Base-by-base conservation (phyloP, 37 sponge, comb jelly and placozoan genomes). In the Beroe forskalii region DNA sequence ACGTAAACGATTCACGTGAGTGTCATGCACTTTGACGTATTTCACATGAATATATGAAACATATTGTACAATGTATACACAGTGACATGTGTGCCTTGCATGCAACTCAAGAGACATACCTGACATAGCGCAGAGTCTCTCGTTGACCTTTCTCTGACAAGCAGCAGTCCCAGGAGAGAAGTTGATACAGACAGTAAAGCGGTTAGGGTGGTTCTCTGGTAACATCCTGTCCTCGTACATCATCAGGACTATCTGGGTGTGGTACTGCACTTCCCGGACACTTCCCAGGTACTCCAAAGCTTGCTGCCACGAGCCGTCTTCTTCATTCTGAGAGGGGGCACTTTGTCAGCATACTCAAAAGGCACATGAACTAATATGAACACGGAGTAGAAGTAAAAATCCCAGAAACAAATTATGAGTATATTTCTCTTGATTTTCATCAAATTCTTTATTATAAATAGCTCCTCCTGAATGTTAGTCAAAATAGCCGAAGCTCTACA, bases 191-290 rank as follows among this genome's bases (percentile, higher is more conserved):
- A 80, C 86, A 33, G 24, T 80, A 48, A 80, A 80, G 0, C 86
- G 28, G 40, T 80, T 80, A 24, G 86, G 86, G 55, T 80, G 38
- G n/a, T 23, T 43, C 30, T 80, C 86, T 6, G 86, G 55, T 3
- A 80, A 3, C 22, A 33, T 32, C 25, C 55, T 89, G 76, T 95
- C 96, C 41, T 97, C 97, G 76, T 93, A 97, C 41, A 97, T 90
- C 76, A 94, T 67, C 80, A 97, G 94, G 33, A 95, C 92, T 48
- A 97, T 94, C 67, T 95, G 97, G 32, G 96, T 94, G 42, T 93
- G 69, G 93, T 95, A 97, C 91, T 94, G 95, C 31, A 92, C 89
- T 72, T 97, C 97, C 66, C 96, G 91, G 8, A 89, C 44, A 38
- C 33, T 36, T 14, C 63, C 86, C 17, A 97, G 36, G 27, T 76